Conservation (phyloP, 2,797 vertebrate genomes). For the Cyprinella venusta region DNA sequence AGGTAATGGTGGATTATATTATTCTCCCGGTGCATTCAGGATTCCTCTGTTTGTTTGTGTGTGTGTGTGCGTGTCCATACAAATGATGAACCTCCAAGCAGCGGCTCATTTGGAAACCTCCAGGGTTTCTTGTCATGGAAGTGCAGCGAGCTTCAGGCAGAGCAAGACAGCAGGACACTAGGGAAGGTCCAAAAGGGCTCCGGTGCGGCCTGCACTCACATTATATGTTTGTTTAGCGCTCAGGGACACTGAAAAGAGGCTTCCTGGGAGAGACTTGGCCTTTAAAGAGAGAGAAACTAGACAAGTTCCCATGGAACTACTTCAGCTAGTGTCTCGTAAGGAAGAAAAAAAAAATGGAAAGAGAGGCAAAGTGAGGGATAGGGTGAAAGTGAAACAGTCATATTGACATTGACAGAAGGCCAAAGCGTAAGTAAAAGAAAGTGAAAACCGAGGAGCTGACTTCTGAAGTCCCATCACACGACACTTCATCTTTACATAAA, state of each 20-base stretch:
- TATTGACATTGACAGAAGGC: slow-evolving; percentile 41
- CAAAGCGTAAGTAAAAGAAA: slow-evolving; percentile 20
- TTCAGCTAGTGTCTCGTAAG: slow-evolving; percentile 29
- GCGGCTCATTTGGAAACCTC: slow-evolving; percentile 50
- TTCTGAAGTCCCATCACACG: slow-evolving; percentile 27
- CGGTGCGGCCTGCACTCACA: slow-evolving; percentile 46
- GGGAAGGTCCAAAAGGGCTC: slow-evolving; percentile 51
- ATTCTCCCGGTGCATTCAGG: slow-evolving; percentile 47
- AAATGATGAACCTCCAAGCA: slow-evolving; percentile 37
- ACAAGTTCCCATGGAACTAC: slow-evolving; percentile 44
- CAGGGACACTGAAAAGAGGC: slow-evolving; percentile 44
- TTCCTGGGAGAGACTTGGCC: slow-evolving; percentile 55
- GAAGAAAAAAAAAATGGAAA: background rate
- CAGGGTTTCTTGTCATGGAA: slow-evolving; percentile 56
- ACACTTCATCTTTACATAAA: slow-evolving; percentile 38
- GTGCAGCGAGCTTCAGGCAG: slow-evolving; percentile 32
- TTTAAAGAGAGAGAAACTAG: slow-evolving; percentile 42
- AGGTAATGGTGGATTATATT: slow-evolving; percentile 62
- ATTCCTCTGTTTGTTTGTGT: slow-evolving; percentile 20
- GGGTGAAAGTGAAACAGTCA: slow-evolving; percentile 63
- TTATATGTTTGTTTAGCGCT: slow-evolving; percentile 57
- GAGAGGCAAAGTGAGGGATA: slow-evolving; percentile 16
- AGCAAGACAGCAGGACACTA: slow-evolving; percentile 46
- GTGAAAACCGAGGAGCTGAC: slow-evolving; percentile 28
- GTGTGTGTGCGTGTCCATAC: slow-evolving; percentile 30